Evolutionary conservation across 2,888 invertebrate species (phyloP), one percentile per base, ranked within the genome.

Genomic region (Anthrax anthrax): DNA sequence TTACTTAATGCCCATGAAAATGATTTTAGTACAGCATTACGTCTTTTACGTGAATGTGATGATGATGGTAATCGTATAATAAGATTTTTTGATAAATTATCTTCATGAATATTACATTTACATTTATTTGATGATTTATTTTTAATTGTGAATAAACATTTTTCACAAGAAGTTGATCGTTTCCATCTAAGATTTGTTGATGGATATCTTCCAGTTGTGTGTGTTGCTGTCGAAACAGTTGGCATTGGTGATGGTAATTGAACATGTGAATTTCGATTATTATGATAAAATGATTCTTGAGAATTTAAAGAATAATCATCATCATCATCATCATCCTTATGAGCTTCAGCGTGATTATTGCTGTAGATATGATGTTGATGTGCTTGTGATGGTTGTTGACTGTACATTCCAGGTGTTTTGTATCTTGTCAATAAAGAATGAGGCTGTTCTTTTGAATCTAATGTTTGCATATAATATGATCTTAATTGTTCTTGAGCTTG

Each of bases 401-500:
- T 8, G 9, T 9, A 9, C 9, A 27, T 8, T 27, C 23, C 23
- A 8, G 23, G 23, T 32, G 29, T 12, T 12, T 32, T 32, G 12
- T 32, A 32, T 23, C 8, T 23, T 9, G 3, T 1, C 23, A 27
- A 8, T 32, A 12, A 5, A 12, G 29, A 32, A 12, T 32, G 3
- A 12, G 8, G 12, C 9, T 32, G 29, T 32, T 32, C 29, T 12
- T 32, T 32, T 32, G 29, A 32, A 32, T 32, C 13, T 32, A 32
- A 9, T 4, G 29, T 3, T 32, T 32, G 29, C 43, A 49, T 43
- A 39, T 49, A 49, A 39, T 49, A 48, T 18, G 41, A 39, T 29
- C 44, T 36, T 18, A 52, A 34, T n/a, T 46, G 32, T n/a, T 46
- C 16, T 16, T 45, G 44, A 1, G 50, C 42, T 32, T 44, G 42